Base-by-base conservation (phyloP, 2,113 vertebrate species). In the Lepidothrix coronata region DNA sequence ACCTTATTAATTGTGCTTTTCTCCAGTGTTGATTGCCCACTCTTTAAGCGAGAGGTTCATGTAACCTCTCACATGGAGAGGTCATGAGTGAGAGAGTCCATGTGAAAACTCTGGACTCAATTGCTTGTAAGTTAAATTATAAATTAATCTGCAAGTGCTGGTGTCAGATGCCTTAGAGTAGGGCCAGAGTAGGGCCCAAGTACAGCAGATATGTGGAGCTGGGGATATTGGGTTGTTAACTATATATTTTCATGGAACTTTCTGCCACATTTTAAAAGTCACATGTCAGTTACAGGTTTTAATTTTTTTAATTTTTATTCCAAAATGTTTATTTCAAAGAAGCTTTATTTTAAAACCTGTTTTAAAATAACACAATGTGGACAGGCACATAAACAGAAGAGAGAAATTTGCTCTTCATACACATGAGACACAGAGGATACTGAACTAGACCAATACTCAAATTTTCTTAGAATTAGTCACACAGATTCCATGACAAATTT, bases 311-410 rank as follows among this genome's bases (percentile, higher is more conserved):
- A 76, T 81, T 92, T 95, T 95, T 73, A 81, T 89, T 95, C 48
- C 22, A 58, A 76, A 77, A 66, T 20, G 71, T 93, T 94, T 87
- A 80, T 91, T 89, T 89, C 79, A 46, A 82, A 61, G 30, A 78
- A 57, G 27, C 85, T 96, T 96, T 86, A 83, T 93, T 96, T 95
- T 91, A 96, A 88, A 35, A 24, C 41, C 35, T 51, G 3, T 48
- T 62, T 73, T 93, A 84, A 95, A 95, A 71, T 77, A 89, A 37
- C 6, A 12, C 74, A 9, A 8, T 22, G n/a, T 80, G 89, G 71
- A 75, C 95, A 52, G 65, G 30, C 57, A 62, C 10, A 57, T n/a
- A 66, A 83, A 70, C 5, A 35, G 28, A 43, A 80, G 66, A 61
- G 23, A 4, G 63, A 67, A 65, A 66, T 75, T 59, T 68, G 25